These are phyloP conservation scores for Sarcophaga bullata DNA, from an alignment of 1,140 invertebrate species.

Conservation along the genomic window DNA sequence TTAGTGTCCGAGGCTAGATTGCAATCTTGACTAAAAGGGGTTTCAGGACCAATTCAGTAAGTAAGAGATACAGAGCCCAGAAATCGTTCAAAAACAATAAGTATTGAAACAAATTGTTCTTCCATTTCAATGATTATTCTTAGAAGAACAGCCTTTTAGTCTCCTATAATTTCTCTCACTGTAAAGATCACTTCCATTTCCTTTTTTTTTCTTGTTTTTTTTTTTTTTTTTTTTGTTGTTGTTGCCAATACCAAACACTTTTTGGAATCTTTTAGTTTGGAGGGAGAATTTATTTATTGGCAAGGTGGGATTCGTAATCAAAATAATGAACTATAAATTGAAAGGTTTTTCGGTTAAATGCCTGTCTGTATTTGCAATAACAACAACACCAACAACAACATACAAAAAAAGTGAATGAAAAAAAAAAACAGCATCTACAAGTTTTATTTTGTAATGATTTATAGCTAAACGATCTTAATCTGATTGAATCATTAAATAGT, in stretches of 20 bases:
- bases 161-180: background rate
- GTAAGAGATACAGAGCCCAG: too few relatives aligned
- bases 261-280: background rate
- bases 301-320: constrained; percentile 31
- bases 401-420: background rate
- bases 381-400: too few relatives aligned
- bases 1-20: too few relatives aligned
- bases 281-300: constrained; percentile 15
- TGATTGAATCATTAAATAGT: constrained; percentile 21
- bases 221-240: background rate
- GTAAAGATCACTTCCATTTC: background rate
- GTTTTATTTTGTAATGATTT: constrained; percentile 15
- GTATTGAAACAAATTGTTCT: too few relatives aligned
- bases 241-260: background rate
- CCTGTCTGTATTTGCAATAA: background rate
- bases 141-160: too few relatives aligned
- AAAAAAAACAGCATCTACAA: background rate
- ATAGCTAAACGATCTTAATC: constrained; percentile 20
- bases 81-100: too few relatives aligned
- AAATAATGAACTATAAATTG: constrained; percentile 41
- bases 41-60: too few relatives aligned
- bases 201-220: background rate
- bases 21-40: too few relatives aligned
- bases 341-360: constrained; percentile 29
- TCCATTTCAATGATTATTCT: too few relatives aligned